Evolutionary conservation across 2,888 invertebrate genomes (phyloP), one percentile per base, ranked within the genome.

Genomic region (Euclidia mi): DNA sequence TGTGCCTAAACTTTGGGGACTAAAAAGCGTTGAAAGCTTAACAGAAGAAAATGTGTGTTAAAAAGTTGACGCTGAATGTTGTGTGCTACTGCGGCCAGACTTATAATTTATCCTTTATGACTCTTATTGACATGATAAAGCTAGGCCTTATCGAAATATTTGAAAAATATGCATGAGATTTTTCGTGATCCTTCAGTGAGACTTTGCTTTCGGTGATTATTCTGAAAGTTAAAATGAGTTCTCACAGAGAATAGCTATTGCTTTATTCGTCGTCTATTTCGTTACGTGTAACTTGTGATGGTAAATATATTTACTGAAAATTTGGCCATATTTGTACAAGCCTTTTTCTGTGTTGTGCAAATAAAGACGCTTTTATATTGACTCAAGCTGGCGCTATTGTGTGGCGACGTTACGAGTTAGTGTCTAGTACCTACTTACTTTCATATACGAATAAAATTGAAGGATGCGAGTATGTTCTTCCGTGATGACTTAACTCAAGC

Each of bases 301-400:
- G 76, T 64, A 72, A 71, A 77, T 71, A 78, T 82, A 76, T 83
- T 82, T 79, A 70, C 76, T 63, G 71, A 82, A 82, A 81, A 79
- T 77, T 80, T 76, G 72, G 76, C 71, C 70, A 79, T 82, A 71
- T 86, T 84, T 84, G 76, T 69, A 73, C 70, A 71, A 78, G 78
- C 71, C 75, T 77, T 84, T 82, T 85, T 81, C 73, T 82, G 74
- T 78, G 68, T 80, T 78, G 76, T 74, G 77, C 74, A 89, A 90
- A 89, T 87, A 88, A 75, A 82, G 74, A 75, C 74, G 73, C 65
- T 74, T 71, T 75, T 82, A 74, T 87, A 84, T 88, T 87, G 83
- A 85, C 81, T 81, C 75, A 79, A 76, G 79, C 75, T 71, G 74
- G 65, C 71, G 75, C 82, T 82, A 83, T 87, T 87, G 84, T 87